Base-by-base conservation (phyloP, 2,113 vertebrate genomes). In the Cyanoderma ruficeps region DNA sequence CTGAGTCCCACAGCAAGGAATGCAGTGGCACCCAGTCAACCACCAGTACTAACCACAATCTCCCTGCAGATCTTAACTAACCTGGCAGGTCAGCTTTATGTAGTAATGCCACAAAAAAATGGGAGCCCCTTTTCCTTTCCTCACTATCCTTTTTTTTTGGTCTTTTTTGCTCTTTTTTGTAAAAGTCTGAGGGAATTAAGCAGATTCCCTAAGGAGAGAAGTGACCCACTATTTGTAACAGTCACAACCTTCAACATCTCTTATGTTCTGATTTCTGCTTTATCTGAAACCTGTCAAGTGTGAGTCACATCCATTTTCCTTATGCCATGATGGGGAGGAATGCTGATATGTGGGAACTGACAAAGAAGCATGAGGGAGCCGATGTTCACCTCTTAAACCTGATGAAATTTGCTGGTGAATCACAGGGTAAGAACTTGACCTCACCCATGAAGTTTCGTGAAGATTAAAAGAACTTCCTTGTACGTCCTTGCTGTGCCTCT, bases 351-450 rank as follows among this genome's bases (percentile, higher is more conserved):
- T 95, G 93, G 91, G 83, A 97, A 92, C 72, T 92, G 74, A 94
- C 93, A 89, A 92, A 89, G 86, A 67, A 92, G 49, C 65, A 84
- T 56, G 64, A 94, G 64, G 80, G 91, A 97, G 82, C 49, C 0
- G 2, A 79, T 37, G 25, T 87, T 95, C 93, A 96, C 94, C 95
- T 86, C 83, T 94, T 82, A 86, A 79, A 93, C 89, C 74, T n/a
- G 21, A 84, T 0, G 10, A 95, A 96, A 94, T 84, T 85, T 79
- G 70, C 31, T 65, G 74, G 69, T 97, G 96, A 97, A 92, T 96
- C 96, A 97, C 5, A 75, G 74, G 55, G 81, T 75, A 94, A 95
- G 89, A 94, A 94, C 94, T 95, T 94, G 86, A 96, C 96, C 95
- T 97, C 96, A 94, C 96, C 94, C 95, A 96, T 44, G 49, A 83